Evolutionary conservation across 2,888 invertebrate species (phyloP), one percentile per base, ranked within the genome.

Genomic region (Oegoconia quadripuncta): DNA sequence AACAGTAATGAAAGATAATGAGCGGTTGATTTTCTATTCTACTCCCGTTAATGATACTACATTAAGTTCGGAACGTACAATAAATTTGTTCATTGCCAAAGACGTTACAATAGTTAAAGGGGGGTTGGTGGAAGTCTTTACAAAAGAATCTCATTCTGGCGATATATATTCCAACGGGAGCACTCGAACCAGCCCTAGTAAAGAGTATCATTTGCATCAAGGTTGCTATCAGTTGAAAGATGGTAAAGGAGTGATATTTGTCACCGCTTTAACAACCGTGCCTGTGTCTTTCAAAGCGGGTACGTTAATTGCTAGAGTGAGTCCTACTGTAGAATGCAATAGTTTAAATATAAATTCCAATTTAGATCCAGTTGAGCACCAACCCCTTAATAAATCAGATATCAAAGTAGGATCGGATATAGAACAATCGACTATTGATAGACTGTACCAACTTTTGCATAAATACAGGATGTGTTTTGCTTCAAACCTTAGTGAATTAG

Each of bases 381-480:
- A n/a, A n/a, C n/a, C n/a, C n/a, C n/a, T n/a, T n/a, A n/a, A n/a
- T n/a, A n/a, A n/a, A n/a, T n/a, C n/a, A n/a, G n/a, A n/a, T n/a
- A n/a, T n/a, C n/a, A 23, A 14, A 15, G 22, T 22, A 3, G n/a
- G 2, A 9, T 6, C 14, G n/a, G 9, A 11, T 3, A 12, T 11
- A 1, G 34, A 28, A 28, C 2, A 30, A 3, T 14, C 18, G 4
- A 18, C 40, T 12, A 17, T 8, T 7, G 20, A 3, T 11, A 20
- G 26, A 27, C 30, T 48, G n/a, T 11, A 34, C 12, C 7, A 25
- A 3, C 20, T 48, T 3, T 5, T 47, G 3, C 6, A 9, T 1
- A 14, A 38, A 11, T 45, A 38, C 27, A 34, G 26, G 7, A 16
- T 32, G 7, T 47, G 51, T 29, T 54, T 54, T 29, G 42, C 50